Base-by-base conservation (phyloP, 2,113 vertebrate genomes). In the Strix uralensis region DNA sequence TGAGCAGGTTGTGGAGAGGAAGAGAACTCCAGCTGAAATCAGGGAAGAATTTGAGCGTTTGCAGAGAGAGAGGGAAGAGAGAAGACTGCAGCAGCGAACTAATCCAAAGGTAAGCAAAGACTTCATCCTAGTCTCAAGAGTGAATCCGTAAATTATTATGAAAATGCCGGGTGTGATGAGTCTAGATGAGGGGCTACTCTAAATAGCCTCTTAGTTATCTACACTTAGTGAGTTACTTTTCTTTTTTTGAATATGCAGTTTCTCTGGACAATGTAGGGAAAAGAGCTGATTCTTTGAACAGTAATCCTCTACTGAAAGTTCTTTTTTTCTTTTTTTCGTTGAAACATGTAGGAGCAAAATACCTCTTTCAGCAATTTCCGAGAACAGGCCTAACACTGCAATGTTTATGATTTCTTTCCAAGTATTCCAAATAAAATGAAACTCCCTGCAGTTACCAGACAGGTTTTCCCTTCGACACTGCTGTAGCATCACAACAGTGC, bases 21-120 rank as follows among this genome's bases (percentile, higher is more conserved):
- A 97, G 97, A 98, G 99, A 97, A 99, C 99, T 16, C 99, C 99
- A 7, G 98, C 98, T 13, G 99, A 99, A 97, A 99, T 99, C 93
- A 98, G 99, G 90, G 99, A 99, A 79, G 99, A 99, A 97, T 99
- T 99, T 71, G 99, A 99, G 96, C 99, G 99, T 73, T 98, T 99
- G 93, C 99, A 99, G 96, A 98, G 98, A 69, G 99, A 99, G 94
- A 98, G 99, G 44, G 99, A 99, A 70, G 99, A 99, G 93, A 98
- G 99, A 88, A 96, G 99, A 38, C 98, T 99, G 59, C 99, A 99
- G 94, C 99, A 99, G 97, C 98, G 99, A 97, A 99, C 99, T 96
- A 99, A 99, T 92, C 99, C 99, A 94, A 99, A 99, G 98, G 99
- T 99, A 95, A 77, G 69, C 32, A 16, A 27, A 59, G 42, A 6